Base-by-base conservation (phyloP, 2,113 vertebrate species). In the Apeltes quadracus region DNA sequence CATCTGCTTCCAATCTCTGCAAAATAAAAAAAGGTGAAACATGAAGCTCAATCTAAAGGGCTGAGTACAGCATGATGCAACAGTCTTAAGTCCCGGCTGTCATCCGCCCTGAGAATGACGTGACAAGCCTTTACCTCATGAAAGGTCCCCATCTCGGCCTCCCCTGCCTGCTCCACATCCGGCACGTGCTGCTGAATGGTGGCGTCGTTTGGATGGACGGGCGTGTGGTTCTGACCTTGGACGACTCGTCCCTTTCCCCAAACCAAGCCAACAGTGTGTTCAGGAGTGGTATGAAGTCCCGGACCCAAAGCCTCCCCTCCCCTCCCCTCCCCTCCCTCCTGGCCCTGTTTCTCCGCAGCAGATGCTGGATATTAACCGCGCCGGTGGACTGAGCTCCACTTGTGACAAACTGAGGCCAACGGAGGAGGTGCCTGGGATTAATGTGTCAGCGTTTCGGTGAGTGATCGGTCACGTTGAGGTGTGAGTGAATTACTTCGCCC, bases 81-180 rank as follows among this genome's bases (percentile, higher is more conserved):
- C n/a, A n/a, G n/a, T n/a, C n/a, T n/a, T n/a, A n/a, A n/a, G n/a
- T n/a, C n/a, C n/a, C n/a, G n/a, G 56, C 74, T 72, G 83, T 78
- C 83, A 63, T 86, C 85, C 81, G 78, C 85, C 79, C 80, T 68
- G 74, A 79, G 72, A 63, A n/a, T 57, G 18, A 56, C 11, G 63
- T 72, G 78, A 84, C 56, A n/a, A 82, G 67, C 70, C 74, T 84
- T 76, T 81, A 70, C 76, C 71, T 85, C 81, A 90, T 87, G 82
- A 72, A 92, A 82, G 72, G 81, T 91, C 88, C 78, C 71, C 34
- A 4, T 55, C 38, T 48, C 41, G 81, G 69, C 82, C 84, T 72
- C 83, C 66, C 39, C 55, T 76, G 61, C 72, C 83, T 14, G 62
- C 54, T 4, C 23, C 55, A 64, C 76, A 83, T 87, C 81, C 76